These are phyloP conservation scores for Micropoecilia bifurca DNA, from an alignment of 2,797 vertebrate genomes.

Conservation along the genomic window DNA sequence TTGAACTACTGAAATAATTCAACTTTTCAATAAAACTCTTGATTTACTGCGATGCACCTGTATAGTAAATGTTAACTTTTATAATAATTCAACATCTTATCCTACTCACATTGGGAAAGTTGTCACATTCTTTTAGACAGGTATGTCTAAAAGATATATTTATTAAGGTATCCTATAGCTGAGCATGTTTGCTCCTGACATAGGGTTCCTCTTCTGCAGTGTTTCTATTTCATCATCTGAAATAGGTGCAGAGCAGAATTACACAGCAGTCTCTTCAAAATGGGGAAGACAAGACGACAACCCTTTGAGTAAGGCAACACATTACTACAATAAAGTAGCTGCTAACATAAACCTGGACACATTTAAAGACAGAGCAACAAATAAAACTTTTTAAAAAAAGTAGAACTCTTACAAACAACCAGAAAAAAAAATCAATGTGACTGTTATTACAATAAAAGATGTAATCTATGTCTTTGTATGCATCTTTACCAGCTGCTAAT, in stretches of 20 bases:
- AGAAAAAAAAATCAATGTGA: background rate
- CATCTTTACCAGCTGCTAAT: background rate
- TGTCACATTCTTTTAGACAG: background rate
- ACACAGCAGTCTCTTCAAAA: background rate
- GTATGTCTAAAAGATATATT: background rate
- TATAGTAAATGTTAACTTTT: background rate
- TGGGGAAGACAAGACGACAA: background rate
- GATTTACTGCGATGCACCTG: background rate
- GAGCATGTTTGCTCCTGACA: background rate
- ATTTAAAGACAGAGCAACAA: background rate
- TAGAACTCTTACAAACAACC: background rate
- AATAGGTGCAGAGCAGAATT: background rate
- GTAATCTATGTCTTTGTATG: background rate
- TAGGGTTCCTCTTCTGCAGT: background rate
- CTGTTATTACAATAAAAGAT: background rate
- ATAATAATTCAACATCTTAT: background rate
- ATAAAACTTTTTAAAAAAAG: background rate
- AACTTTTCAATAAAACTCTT: background rate
- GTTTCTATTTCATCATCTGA: background rate
- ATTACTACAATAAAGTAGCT: background rate
- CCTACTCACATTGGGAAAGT: background rate
- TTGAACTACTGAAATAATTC: background rate
- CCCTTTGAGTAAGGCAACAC: background rate
- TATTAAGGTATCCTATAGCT: background rate
- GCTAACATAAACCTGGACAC: background rate